These are phyloP conservation scores for Antheraea pernyi DNA, from an alignment of 1,140 invertebrate species.

Conservation along the genomic window DNA sequence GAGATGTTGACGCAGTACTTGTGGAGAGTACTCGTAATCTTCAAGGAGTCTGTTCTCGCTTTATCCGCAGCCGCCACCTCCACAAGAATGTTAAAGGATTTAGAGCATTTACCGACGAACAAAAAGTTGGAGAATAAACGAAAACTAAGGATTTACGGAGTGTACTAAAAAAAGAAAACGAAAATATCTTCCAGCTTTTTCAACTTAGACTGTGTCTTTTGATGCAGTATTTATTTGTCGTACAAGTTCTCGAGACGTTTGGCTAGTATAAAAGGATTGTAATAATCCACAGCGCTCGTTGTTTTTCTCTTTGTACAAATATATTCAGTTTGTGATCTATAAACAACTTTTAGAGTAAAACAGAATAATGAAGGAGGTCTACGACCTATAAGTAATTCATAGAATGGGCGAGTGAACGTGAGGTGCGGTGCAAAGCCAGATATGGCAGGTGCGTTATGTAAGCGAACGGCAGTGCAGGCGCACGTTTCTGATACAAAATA, in stretches of 20 bases:
- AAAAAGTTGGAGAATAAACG: constrained; percentile 13
- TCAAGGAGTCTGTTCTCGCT: constrained; percentile 55
- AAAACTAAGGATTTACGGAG: constrained; percentile 17
- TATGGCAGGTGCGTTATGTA: constrained; percentile 77
- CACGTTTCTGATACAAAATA: constrained; percentile 60
- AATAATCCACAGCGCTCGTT: constrained; percentile 13
- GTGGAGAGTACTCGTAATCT: constrained; percentile 36
- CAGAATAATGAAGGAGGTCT: constrained; percentile 71
- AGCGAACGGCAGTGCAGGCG: constrained; percentile 54
- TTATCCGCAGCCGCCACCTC: constrained; percentile 41
- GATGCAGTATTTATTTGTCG: constrained; percentile 38
- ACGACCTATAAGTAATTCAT: constrained; percentile 77
- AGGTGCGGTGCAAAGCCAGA: constrained; percentile 64
- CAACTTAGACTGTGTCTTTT: constrained; percentile 26
- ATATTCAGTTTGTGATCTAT: constrained; percentile 23
- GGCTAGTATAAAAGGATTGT: constrained; percentile 16
- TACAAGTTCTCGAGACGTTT: constrained; percentile 25
- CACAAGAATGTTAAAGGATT: constrained; percentile 60
- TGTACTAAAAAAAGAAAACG: constrained; percentile 27
- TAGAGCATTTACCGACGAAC: constrained; percentile 48
- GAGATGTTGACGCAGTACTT: background rate
- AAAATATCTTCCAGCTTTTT: constrained; percentile 36
- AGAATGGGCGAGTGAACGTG: constrained; percentile 71
- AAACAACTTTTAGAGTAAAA: constrained; percentile 29
- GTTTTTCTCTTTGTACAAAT: constrained; percentile 11